Conservation (phyloP, 2,113 vertebrate species). For the Nipponia nippon region DNA sequence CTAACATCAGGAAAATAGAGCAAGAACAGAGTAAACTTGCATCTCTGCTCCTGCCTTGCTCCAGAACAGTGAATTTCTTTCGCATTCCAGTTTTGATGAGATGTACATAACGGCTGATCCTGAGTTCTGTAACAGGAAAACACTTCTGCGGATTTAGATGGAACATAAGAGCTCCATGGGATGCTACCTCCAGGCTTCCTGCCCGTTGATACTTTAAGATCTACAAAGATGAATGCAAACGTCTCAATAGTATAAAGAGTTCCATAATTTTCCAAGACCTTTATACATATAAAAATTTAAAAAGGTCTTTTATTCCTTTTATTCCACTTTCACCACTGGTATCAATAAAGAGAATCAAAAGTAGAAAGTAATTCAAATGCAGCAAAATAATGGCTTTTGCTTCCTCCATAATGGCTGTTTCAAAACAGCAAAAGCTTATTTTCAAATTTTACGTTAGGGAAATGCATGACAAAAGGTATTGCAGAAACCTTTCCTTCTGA, state of each 20-base stretch:
- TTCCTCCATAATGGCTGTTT: neutral
- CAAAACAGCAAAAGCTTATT: neutral
- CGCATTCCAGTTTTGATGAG: neutral
- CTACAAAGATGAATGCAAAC: neutral
- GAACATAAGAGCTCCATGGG: neutral
- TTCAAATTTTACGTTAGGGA: neutral
- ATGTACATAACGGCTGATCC: neutral
- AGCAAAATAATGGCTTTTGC: neutral
- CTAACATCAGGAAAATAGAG: neutral
- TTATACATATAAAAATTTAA: neutral
- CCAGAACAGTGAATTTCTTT: neutral
- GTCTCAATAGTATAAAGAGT: neutral
- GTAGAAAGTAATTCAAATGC: neutral
- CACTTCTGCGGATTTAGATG: neutral
- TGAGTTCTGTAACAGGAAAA: neutral
- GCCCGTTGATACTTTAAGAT: neutral
- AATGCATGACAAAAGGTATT: neutral
- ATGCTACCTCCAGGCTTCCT: neutral
- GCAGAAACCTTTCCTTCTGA: neutral
- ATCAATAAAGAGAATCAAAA: neutral
- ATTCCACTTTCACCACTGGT: neutral
- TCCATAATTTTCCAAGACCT: neutral
- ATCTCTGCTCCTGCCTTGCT: neutral
- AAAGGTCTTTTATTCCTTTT: neutral
- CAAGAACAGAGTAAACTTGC: neutral